These are phyloP conservation scores for Chondrosia reniformis DNA, from an alignment of 37 sponge, comb jelly and placozoan genomes.

Conservation along the genomic window DNA sequence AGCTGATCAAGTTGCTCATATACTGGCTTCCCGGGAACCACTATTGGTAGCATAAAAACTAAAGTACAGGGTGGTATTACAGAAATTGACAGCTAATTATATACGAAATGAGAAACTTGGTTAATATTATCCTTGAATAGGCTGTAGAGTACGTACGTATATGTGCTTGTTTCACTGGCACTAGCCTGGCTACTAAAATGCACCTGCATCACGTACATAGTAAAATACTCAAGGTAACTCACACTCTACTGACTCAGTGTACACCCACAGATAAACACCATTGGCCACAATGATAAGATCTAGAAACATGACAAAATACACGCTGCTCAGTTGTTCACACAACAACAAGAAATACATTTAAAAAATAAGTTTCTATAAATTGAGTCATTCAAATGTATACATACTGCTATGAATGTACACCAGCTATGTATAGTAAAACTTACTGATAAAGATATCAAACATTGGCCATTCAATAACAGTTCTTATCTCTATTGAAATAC, in stretches of 20 bases:
- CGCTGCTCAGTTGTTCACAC: too few species aligned
- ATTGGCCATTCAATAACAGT: conserved; percentile 25
- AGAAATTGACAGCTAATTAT: too few species aligned
- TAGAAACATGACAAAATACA: neutral
- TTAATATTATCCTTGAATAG: too few species aligned
- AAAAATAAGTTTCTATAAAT: neutral
- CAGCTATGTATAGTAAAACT: neutral
- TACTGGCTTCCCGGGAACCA: too few species aligned
- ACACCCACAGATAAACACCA: conserved; percentile 38
- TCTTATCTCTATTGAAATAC: neutral
- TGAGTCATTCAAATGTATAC: neutral
- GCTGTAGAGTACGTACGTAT: too few species aligned
- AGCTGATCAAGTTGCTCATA: too few species aligned
- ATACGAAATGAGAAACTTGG: too few species aligned
- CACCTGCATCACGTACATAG: too few species aligned
- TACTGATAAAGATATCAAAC: conserved; percentile 26
- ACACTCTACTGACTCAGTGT: conserved; percentile 19
- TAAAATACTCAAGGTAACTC: neutral
- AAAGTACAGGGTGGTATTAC: too few species aligned
- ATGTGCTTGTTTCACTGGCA: too few species aligned
- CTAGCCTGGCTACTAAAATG: too few species aligned
- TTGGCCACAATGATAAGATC: conserved; percentile 38
- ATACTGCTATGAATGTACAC: neutral
- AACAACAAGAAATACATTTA: neutral
- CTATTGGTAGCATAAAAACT: too few species aligned